Conservation (phyloP, 2,888 invertebrate genomes). For the Trachelus troglodyta region DNA sequence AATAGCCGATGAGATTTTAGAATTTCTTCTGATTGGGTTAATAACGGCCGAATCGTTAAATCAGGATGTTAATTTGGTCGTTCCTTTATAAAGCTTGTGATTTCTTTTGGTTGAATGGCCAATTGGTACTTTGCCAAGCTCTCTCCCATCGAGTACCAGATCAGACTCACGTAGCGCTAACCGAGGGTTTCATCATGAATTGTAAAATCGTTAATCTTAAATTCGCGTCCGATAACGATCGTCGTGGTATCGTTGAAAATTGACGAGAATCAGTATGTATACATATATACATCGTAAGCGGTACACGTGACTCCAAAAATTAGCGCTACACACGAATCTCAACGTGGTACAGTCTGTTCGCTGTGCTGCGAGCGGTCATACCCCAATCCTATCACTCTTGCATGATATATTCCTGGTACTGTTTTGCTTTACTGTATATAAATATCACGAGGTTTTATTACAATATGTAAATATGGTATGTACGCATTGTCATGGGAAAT, state of each 20-base stretch:
- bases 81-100: not conserved
- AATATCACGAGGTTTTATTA: constrained; percentile 64
- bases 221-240: not conserved
- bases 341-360: constrained; percentile 22
- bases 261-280: not conserved
- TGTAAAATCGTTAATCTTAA: not conserved
- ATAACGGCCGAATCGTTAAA: constrained; percentile 61
- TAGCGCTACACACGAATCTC: not conserved
- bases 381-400: constrained; percentile 46
- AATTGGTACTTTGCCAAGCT: constrained; percentile 23
- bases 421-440: constrained; percentile 57
- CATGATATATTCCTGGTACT: constrained; percentile 40
- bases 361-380: constrained; percentile 50
- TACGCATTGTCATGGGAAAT: constrained; percentile 66
- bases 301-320: not conserved
- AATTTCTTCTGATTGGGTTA: constrained; percentile 37
- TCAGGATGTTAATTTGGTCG: constrained; percentile 63
- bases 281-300: not conserved
- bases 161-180: not conserved
- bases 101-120: constrained; percentile 24
- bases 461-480: constrained; percentile 55
- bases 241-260: not conserved
- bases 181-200: not conserved
- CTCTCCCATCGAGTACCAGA: not conserved
- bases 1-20: constrained; percentile 1